Percentiles rank a stretch among this genome's conserved stretches.
phyloP scores from a whole-genome alignment of 2,797 vertebrate species.

The Sciaenops ocellatus region DNA sequence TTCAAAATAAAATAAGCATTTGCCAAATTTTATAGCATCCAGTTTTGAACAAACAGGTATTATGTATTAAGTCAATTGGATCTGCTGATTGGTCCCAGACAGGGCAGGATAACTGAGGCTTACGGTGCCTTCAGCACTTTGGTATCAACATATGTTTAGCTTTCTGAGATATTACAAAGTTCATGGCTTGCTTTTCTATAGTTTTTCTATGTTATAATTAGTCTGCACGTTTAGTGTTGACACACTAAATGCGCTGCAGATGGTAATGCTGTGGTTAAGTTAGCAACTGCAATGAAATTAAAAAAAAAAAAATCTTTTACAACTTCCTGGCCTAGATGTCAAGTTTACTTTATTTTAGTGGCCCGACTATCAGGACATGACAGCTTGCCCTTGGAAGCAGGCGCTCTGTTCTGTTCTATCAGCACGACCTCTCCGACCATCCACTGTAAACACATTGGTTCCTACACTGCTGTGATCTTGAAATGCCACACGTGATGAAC shows the following conservation, averaged over 20 bases:
- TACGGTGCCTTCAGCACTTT: neutral
- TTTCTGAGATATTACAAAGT: neutral
- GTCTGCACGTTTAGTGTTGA: neutral
- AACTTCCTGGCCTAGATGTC: too few species aligned
- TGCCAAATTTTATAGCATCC: too few species aligned
- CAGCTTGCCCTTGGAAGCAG: neutral
- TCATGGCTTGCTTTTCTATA: neutral
- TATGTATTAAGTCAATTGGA: too few species aligned
- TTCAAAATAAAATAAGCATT: too few species aligned
- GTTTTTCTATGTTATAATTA: neutral
- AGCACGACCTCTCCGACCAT: accelerated
- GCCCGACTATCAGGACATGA: neutral
- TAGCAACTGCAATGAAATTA: neutral
- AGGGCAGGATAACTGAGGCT: too few species aligned
- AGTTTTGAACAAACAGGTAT: too few species aligned
- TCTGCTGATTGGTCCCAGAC: too few species aligned
- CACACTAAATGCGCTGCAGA: too few species aligned
- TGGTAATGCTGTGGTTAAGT: neutral
- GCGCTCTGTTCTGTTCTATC: neutral
- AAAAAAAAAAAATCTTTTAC: too few species aligned
- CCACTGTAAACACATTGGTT: neutral
- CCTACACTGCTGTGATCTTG: neutral
- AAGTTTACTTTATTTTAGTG: neutral
- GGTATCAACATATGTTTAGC: neutral
- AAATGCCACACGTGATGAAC: neutral